Evolutionary conservation across 23 tunicate genomes (phyloP), one percentile per base, ranked within the genome.

Genomic region (Trididemnum nubilum): DNA sequence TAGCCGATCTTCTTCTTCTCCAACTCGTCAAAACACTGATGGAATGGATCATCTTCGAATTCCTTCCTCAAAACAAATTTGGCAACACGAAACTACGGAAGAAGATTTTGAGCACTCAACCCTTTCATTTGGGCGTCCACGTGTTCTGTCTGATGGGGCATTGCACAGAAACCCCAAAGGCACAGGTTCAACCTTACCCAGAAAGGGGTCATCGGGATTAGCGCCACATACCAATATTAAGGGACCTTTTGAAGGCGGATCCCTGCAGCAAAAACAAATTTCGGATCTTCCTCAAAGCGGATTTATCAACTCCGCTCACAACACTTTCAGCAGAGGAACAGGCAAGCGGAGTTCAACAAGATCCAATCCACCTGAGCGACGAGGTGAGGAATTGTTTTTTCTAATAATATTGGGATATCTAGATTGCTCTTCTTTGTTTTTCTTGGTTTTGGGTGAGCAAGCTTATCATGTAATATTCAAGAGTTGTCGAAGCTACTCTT

Each of bases 301-400:
- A 15, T 61, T 61, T 22, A 61, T 15, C 29, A 22, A 61, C n/a
- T 22, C 67, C n/a, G 25, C 83, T 73, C 79, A 86, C 59, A 77
- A 79, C 60, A 78, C 81, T 0, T 84, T 92, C 33, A 72, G 59
- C 51, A 80, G 97, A 49, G 81, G 84, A 35, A 35, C 59, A 26
- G 71, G 12, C 51, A 61, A 57, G 22, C 51, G 97, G 27, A 81
- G 84, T 0, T 92, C 97, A 23, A 92, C 92, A 21, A 79, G 97
- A 24, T 92, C 97, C n/a, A 92, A 83, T 69, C 94, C 94, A 1
- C 84, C 88, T 29, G 84, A 92, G 15, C 9, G 54, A 44, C 9
- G 54, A 44, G 54, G 54, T 44, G 12, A 15, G 15, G 9, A 15
- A 9, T 44, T 44, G 54, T n/a, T n/a, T n/a, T n/a, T n/a, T n/a